Base-by-base conservation (phyloP, 2,888 invertebrate genomes). In the Pyralis farinalis region DNA sequence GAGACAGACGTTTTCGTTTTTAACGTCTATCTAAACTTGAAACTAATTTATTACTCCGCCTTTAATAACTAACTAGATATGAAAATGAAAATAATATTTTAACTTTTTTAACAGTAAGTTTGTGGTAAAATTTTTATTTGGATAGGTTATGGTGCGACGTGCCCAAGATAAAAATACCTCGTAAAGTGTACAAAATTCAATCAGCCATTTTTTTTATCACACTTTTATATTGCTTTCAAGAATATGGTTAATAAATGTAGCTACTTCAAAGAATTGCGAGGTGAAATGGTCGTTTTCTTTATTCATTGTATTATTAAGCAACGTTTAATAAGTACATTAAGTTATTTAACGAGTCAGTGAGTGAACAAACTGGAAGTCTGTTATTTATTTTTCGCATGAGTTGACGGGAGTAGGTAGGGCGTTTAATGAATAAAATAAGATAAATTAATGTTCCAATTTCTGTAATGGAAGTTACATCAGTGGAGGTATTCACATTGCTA, bases 271-370 rank as follows among this genome's bases (percentile, higher is more conserved):
- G 4, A 16, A 16, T 16, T 16, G 4, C 16, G 16, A 16, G 3
- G 4, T 4, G 16, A 16, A 16, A 4, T 4, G 4, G 4, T 16
- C 3, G 12, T 28, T 28, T 12, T 8, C 12, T 12, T 36, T 7
- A 28, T 8, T 36, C 7, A 29, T 36, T 25, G 12, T 10, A 20
- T 39, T 6, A 20, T 35, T 34, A 1, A 10, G 28, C 11, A 28
- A 20, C 7, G 7, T 20, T 27, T 33, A 32, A 34, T 42, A 35
- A 33, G 33, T 9, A 29, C 9, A 40, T 42, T 42, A 44, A 35
- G 44, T 52, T 37, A 49, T 51, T 50, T 49, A 42, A 36, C 47
- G 40, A 47, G 30, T 38, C 45, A 47, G 37, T 46, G 47, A 35
- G 36, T 45, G 43, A 40, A 21, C 35, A 40, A 43, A 47, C 41